Percentiles rank a stretch among this genome's conserved stretches.
phyloP scores from a whole-genome alignment of 2,113 vertebrate genomes.

The Rhinichthys klamathensis region DNA sequence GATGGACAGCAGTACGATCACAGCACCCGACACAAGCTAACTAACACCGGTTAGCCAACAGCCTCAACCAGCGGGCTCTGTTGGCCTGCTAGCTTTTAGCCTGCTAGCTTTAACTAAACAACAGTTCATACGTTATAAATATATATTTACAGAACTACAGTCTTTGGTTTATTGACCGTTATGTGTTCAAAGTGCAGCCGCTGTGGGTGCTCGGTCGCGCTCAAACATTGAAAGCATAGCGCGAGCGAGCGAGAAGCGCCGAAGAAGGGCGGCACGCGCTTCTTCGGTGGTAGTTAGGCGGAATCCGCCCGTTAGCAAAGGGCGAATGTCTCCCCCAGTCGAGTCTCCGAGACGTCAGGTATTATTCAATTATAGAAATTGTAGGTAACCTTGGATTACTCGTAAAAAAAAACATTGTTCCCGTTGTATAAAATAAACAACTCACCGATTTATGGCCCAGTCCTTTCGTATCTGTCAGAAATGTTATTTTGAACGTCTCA shows the following conservation, averaged over 20 bases:
- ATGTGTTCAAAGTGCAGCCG: neutral
- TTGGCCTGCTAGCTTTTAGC: slow-evolving; percentile 26
- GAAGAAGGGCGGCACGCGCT: slow-evolving; percentile 73
- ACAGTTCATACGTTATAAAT: neutral
- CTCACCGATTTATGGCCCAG: slow-evolving; percentile 67
- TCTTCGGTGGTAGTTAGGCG: slow-evolving; percentile 83
- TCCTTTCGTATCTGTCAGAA: slow-evolving; percentile 42
- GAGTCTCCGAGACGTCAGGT: slow-evolving; percentile 64
- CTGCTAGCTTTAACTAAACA: neutral
- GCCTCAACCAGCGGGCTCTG: slow-evolving; percentile 25
- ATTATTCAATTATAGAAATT: neutral
- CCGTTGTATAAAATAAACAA: slow-evolving; percentile 44
- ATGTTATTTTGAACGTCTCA: slow-evolving; percentile 61
- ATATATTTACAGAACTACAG: neutral
- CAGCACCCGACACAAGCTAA: slow-evolving; percentile 1
- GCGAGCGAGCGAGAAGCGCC: slow-evolving; percentile 46
- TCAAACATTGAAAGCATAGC: slow-evolving; percentile 21
- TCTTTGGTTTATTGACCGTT: neutral
- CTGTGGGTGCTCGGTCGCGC: slow-evolving; percentile 39
- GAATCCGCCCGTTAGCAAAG: slow-evolving; percentile 66
- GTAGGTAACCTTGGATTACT: neutral
- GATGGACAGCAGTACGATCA: neutral
- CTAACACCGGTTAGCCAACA: slow-evolving; percentile 25
- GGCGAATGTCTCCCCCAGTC: slow-evolving; percentile 75
- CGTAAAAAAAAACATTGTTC: neutral